Percentiles rank a stretch among this genome's conserved stretches.
phyloP scores from a whole-genome alignment of 2,888 invertebrate species.

The Iphiclides podalirius region DNA sequence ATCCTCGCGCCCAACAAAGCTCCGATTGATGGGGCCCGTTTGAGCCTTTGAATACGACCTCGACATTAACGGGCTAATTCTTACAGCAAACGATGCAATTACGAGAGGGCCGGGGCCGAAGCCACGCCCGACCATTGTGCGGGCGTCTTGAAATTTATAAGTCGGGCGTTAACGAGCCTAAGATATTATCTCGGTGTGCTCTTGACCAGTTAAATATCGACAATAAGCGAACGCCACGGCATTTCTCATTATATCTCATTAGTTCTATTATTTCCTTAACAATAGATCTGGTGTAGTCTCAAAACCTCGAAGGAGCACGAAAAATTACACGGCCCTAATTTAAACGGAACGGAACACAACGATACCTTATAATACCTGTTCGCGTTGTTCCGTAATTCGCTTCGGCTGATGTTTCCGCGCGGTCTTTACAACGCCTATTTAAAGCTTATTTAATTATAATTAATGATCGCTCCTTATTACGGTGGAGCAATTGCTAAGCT shows the following conservation, averaged over 20 bases:
- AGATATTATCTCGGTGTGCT: constrained; percentile 61
- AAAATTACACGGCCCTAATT: constrained; percentile 47
- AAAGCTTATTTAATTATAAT: constrained; percentile 64
- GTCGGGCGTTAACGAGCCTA: constrained; percentile 62
- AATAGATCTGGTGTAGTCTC: not conserved
- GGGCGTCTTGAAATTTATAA: constrained; percentile 60
- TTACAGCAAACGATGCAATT: constrained; percentile 16
- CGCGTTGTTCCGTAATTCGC: constrained; percentile 71
- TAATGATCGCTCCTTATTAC: constrained; percentile 58
- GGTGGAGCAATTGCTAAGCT: too few species aligned
- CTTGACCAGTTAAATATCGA: constrained; percentile 46
- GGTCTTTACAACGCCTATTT: constrained; percentile 60
- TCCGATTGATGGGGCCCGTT: too few species aligned
- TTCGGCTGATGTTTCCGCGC: constrained; percentile 69
- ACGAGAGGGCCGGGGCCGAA: constrained; percentile 35
- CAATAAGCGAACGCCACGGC: constrained; percentile 37
- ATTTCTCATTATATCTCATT: too few species aligned
- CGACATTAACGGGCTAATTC: too few species aligned
- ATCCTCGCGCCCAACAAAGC: too few species aligned
- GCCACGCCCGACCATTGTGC: constrained; percentile 59
- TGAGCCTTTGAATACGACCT: too few species aligned
- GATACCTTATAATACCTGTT: constrained; percentile 67
- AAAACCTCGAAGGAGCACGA: constrained; percentile 38
- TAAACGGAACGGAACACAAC: constrained; percentile 49
- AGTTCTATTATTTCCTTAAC: too few species aligned